A percentile compares a stretch with the other conserved stretches of the same genome.
These are phyloP conservation scores for Plestiodon gilberti DNA, from an alignment of 2,113 vertebrate species.

Conservation along the genomic window DNA sequence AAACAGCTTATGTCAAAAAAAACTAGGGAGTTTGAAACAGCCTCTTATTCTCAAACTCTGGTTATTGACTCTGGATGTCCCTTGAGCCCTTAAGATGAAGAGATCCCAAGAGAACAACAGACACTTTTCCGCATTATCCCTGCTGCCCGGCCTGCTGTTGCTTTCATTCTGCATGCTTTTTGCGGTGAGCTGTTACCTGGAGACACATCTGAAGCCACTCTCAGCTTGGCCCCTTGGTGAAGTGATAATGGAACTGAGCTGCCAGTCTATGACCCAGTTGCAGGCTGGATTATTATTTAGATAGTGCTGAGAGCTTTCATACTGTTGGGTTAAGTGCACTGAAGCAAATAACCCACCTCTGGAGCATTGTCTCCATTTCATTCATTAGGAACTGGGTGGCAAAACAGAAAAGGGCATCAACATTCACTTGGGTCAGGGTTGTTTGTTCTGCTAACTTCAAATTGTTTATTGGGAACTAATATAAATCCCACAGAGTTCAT, in stretches of 20 bases:
- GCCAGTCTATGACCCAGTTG: background rate
- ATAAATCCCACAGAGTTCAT: background rate
- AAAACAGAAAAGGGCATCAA: conserved; percentile 1
- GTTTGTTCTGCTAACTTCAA: background rate
- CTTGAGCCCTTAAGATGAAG: background rate
- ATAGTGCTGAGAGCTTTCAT: conserved; percentile 1
- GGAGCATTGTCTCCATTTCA: background rate
- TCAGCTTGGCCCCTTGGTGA: background rate
- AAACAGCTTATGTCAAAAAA: background rate
- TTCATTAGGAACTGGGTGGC: conserved; percentile 12
- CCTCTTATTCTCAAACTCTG: background rate
- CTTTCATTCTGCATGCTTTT: background rate
- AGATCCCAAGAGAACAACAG: background rate
- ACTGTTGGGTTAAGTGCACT: background rate
- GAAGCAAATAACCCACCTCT: background rate
- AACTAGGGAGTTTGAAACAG: background rate
- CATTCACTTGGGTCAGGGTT: background rate
- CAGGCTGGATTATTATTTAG: conserved; percentile 2
- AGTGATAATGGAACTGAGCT: conserved; percentile 12
- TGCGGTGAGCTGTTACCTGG: conserved; percentile 26
- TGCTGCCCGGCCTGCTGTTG: background rate
- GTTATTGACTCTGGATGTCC: background rate
- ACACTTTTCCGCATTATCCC: background rate
- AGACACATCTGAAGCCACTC: conserved; percentile 6
- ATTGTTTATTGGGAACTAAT: background rate